Percentiles rank a stretch among this genome's conserved stretches.
These are phyloP conservation scores for Choloepus didactylus DNA, from an alignment of 2,797 vertebrate genomes.

Conservation along the genomic window DNA sequence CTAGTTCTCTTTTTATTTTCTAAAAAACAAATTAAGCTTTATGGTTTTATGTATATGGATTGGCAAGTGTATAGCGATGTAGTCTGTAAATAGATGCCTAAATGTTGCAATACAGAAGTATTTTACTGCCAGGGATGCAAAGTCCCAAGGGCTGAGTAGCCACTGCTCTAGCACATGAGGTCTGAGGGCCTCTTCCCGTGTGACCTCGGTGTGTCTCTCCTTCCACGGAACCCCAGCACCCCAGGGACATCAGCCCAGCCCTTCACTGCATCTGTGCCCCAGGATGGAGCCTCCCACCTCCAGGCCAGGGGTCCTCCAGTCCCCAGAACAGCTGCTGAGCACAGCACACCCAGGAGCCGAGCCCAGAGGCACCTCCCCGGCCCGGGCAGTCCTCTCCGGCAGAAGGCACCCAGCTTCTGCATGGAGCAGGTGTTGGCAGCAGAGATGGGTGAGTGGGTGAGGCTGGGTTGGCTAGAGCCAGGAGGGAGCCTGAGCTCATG, in stretches of 20 bases:
- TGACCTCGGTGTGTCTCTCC: background rate
- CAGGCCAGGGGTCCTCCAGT: background rate
- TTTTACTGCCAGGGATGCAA: accelerated
- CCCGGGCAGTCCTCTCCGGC: background rate
- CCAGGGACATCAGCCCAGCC: conserved; percentile 3
- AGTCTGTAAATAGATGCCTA: background rate
- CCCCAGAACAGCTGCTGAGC: conserved; percentile 1
- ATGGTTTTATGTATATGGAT: background rate
- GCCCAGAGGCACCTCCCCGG: background rate
- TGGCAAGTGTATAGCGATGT: background rate
- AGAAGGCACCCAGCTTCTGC: background rate
- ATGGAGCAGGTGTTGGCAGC: accelerated
- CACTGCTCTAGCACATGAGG: background rate
- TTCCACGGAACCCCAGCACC: background rate
- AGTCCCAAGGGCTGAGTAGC: background rate
- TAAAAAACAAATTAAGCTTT: background rate
- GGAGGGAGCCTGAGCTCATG: accelerated
- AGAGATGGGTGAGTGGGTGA: conserved; percentile 65
- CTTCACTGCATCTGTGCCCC: background rate
- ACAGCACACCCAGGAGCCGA: conserved; percentile 10
- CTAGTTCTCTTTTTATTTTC: background rate
- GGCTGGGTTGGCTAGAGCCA: background rate
- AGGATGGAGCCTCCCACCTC: background rate
- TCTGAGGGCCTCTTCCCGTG: background rate
- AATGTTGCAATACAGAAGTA: accelerated